These are phyloP conservation scores for Tipula lateralis DNA, from an alignment of 2,888 invertebrate genomes.

Conservation along the genomic window DNA sequence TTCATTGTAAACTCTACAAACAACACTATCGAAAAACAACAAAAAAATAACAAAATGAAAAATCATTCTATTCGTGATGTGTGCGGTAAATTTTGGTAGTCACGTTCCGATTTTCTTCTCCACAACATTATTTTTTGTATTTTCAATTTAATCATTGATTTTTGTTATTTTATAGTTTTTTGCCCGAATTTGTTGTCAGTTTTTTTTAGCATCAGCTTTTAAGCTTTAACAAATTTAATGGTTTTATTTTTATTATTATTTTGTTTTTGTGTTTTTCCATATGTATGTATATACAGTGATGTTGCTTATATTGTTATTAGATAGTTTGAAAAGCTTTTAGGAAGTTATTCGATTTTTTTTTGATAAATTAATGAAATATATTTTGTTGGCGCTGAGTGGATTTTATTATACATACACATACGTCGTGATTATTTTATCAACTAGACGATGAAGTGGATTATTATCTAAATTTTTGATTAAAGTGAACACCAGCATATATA, in stretches of 20 bases:
- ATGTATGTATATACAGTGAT: not conserved
- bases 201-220: not conserved
- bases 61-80: slow-evolving; percentile 19
- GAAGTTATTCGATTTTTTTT: slow-evolving; percentile 13
- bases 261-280: not conserved
- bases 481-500: not conserved
- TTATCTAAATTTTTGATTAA: not conserved
- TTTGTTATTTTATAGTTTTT: not conserved
- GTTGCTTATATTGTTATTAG: not conserved
- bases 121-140: not conserved
- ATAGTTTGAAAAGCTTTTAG: slow-evolving; percentile 24
- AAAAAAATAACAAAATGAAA: not conserved
- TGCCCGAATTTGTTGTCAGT: not conserved
- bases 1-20: not conserved
- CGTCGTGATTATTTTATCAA: not conserved
- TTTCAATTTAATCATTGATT: slow-evolving; percentile 20
- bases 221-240: slow-evolving; percentile 24
- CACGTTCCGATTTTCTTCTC: slow-evolving; percentile 1
- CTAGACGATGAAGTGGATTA: not conserved
- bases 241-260: not conserved
- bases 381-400: not conserved
- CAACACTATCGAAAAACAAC: not conserved
- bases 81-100: not conserved
- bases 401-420: not conserved
- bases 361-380: slow-evolving; percentile 1